Evolutionary conservation across 2,888 invertebrate species (phyloP).

Genomic region (Oasisia sp.): DNA sequence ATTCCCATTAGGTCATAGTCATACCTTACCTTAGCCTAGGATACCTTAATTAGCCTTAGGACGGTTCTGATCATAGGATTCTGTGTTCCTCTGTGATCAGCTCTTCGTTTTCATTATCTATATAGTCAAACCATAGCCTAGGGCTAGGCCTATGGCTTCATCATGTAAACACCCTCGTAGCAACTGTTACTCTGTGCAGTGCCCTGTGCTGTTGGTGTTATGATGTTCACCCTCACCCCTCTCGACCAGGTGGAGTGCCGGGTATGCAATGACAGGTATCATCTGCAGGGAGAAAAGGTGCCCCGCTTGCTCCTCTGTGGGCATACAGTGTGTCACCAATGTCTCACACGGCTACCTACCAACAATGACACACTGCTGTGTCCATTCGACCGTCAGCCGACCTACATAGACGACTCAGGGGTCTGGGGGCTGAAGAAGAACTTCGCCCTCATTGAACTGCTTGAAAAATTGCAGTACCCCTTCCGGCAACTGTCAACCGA

Average conservation of each 20-base stretch:
- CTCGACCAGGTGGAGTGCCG: conserved; percentile 67
- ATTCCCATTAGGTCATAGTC: too few relatives aligned
- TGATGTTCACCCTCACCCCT: neutral
- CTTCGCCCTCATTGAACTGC: conserved; percentile 71
- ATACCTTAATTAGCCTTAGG: too few relatives aligned
- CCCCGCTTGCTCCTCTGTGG: conserved; percentile 67
- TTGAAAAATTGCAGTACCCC: conserved; percentile 68
- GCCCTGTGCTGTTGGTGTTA: neutral
- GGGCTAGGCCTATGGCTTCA: too few relatives aligned
- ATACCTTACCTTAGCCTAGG: too few relatives aligned
- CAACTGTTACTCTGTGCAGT: too few relatives aligned
- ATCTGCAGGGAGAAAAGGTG: conserved; percentile 70
- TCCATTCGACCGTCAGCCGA: conserved; percentile 72
- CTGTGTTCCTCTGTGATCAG: too few relatives aligned
- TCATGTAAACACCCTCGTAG: too few relatives aligned
- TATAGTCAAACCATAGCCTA: too few relatives aligned
- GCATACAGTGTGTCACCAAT: conserved; percentile 72
- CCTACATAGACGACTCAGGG: conserved; percentile 67
- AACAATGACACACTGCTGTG: conserved; percentile 67
- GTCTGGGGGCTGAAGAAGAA: conserved; percentile 71
- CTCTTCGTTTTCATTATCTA: too few relatives aligned
- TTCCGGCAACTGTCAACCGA: conserved; percentile 39
- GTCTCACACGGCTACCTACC: conserved; percentile 68
- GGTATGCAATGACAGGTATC: conserved; percentile 71
- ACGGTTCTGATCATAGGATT: too few relatives aligned